phyloP scores from a whole-genome alignment of 2,113 vertebrate genomes.

The Phocoena sinus region DNA sequence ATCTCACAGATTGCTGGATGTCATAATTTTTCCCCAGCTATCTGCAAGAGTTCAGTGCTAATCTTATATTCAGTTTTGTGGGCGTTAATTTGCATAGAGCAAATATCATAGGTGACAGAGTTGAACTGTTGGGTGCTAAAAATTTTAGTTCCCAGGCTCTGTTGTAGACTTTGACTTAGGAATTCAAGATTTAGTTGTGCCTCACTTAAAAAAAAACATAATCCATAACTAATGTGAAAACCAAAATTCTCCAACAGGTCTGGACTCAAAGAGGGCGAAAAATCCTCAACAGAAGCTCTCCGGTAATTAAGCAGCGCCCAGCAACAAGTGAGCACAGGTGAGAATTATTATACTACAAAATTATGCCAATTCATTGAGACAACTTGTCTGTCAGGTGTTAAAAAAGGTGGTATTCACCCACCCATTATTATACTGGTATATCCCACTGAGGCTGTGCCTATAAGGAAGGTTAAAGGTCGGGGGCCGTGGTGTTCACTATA shows the following conservation, averaged over 20 bases:
- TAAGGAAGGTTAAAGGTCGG: background rate
- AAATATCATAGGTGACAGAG: background rate
- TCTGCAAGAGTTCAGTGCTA: background rate
- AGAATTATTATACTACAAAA: background rate
- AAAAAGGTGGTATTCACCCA: background rate
- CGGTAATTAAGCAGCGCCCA: background rate
- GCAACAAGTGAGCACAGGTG: background rate
- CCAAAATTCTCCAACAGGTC: background rate
- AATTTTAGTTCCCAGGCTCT: background rate
- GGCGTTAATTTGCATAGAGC: background rate
- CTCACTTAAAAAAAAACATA: background rate
- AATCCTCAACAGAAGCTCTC: background rate
- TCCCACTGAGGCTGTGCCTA: background rate
- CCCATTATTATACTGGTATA: background rate
- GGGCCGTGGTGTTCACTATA: background rate
- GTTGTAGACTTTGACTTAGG: conserved; percentile 10
- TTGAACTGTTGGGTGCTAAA: background rate
- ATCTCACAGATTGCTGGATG: background rate
- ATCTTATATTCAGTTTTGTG: background rate
- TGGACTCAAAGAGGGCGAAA: background rate
- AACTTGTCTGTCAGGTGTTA: background rate
- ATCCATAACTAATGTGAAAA: background rate
- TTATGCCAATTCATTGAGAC: background rate
- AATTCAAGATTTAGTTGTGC: background rate
- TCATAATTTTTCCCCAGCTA: background rate